Percentiles rank a stretch among this genome's conserved stretches.
Conservation (phyloP, 1,140 invertebrate species). For the Cyclargus thomasi region DNA sequence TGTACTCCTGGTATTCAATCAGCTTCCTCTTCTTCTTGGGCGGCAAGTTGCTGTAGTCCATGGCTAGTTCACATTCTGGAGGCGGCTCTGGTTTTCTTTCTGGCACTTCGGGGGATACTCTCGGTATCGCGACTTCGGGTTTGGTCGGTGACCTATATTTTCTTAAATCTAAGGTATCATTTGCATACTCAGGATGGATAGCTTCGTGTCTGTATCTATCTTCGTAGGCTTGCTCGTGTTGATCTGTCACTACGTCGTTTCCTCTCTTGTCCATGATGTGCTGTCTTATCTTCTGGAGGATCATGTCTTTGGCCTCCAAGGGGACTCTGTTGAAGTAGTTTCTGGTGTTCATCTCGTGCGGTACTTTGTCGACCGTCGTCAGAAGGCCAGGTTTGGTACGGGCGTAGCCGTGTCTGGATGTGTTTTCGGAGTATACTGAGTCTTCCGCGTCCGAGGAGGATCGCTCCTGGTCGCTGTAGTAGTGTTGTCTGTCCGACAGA, state of each 20-base stretch:
- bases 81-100: constrained; percentile 46
- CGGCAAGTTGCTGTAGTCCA: constrained; percentile 70
- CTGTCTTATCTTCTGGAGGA: constrained; percentile 71
- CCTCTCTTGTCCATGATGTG: constrained; percentile 72
- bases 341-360: constrained; percentile 36
- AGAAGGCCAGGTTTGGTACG: constrained; percentile 49
- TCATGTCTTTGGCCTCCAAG: constrained; percentile 66
- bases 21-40: constrained; percentile 73
- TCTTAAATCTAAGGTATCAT: constrained; percentile 59
- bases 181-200: constrained; percentile 35
- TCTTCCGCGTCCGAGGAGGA: constrained; percentile 58
- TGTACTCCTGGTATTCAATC: constrained; percentile 70
- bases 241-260: constrained; percentile 44
- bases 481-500: constrained; percentile 57
- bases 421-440: constrained; percentile 50
- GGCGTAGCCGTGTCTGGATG: constrained; percentile 43
- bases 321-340: constrained; percentile 61
- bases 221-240: constrained; percentile 38
- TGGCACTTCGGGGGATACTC: constrained; percentile 36
- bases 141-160: constrained; percentile 60
- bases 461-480: constrained; percentile 62
- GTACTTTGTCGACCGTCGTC: constrained; percentile 66
- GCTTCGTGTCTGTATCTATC: constrained; percentile 52
- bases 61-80: constrained; percentile 63
- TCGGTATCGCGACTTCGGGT: constrained; percentile 23